A percentile compares a stretch with the other conserved stretches of the same genome.
Conservation (phyloP, 2,113 vertebrate species). For the Sarotherodon lohbergeri region DNA sequence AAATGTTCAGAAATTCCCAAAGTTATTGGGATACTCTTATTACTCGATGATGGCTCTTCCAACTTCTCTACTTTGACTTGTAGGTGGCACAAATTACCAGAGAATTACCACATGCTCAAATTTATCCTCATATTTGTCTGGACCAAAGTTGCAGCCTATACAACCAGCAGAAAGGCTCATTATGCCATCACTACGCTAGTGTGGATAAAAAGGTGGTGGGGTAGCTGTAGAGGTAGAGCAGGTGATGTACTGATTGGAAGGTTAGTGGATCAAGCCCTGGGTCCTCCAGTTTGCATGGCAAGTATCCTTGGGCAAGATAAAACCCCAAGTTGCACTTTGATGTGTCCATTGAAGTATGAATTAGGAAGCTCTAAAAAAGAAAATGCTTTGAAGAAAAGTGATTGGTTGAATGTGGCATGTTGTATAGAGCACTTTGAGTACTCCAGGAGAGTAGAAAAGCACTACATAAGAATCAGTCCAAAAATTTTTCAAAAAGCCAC, state of each 20-base stretch:
- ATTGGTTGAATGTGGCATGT: background rate
- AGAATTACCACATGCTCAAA: background rate
- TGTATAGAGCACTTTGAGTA: accelerated
- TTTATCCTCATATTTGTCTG: background rate
- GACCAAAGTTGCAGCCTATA: background rate
- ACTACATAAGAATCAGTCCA: background rate
- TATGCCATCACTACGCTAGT: background rate
- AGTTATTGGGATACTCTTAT: background rate
- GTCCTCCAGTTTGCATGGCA: background rate
- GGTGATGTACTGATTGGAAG: background rate
- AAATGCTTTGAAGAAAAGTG: accelerated
- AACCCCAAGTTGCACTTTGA: background rate
- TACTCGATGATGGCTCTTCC: background rate
- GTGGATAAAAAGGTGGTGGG: accelerated
- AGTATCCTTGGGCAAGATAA: background rate
- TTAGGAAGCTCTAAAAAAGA: background rate
- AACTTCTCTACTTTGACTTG: background rate
- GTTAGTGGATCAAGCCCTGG: background rate
- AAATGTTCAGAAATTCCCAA: background rate
- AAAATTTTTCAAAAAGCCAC: background rate
- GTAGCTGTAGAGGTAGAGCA: background rate
- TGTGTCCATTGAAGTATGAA: accelerated
- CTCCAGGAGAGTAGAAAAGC: background rate
- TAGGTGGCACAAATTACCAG: background rate
- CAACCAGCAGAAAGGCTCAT: background rate